Evolutionary conservation across 1,140 invertebrate species (phyloP).

Genomic region (Eueides isabella): DNA sequence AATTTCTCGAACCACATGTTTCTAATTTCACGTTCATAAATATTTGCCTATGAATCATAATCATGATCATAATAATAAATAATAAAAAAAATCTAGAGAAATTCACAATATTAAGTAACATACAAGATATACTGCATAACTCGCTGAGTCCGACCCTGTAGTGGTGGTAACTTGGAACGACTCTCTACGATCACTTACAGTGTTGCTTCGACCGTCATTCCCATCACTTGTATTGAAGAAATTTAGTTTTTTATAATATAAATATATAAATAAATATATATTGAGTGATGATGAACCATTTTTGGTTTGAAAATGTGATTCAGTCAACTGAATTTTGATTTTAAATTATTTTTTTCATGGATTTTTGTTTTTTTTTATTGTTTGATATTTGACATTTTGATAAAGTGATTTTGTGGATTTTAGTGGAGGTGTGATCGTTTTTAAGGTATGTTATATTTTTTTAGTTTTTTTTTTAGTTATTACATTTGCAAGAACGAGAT

Average conservation of each 20-base stretch:
- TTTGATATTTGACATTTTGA: constrained; percentile 19
- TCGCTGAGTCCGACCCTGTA: constrained; percentile 8
- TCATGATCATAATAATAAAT: background rate
- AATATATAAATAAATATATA: background rate
- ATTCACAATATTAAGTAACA: background rate
- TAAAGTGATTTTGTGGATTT: constrained; percentile 38
- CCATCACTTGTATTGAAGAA: constrained; percentile 1
- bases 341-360: constrained; percentile 31
- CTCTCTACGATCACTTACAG: constrained; percentile 1
- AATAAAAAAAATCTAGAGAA: background rate
- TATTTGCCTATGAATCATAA: background rate
- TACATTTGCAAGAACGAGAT: background rate
- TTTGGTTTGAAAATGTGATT: constrained; percentile 76
- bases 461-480: background rate
- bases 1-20: too few relatives aligned
- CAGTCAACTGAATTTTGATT: constrained; percentile 49
- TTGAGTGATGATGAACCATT: constrained; percentile 70
- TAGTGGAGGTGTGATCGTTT: constrained; percentile 28
- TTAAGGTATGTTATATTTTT: constrained; percentile 11
- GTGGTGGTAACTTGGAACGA: background rate
- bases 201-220: constrained; percentile 7
- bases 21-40: too few relatives aligned
- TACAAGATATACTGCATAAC: background rate
- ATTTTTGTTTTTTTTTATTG: constrained; percentile 50
- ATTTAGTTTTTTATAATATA: constrained; percentile 3